phyloP scores from a whole-genome alignment of 1,140 invertebrate genomes.

The Sinella curviseta region DNA sequence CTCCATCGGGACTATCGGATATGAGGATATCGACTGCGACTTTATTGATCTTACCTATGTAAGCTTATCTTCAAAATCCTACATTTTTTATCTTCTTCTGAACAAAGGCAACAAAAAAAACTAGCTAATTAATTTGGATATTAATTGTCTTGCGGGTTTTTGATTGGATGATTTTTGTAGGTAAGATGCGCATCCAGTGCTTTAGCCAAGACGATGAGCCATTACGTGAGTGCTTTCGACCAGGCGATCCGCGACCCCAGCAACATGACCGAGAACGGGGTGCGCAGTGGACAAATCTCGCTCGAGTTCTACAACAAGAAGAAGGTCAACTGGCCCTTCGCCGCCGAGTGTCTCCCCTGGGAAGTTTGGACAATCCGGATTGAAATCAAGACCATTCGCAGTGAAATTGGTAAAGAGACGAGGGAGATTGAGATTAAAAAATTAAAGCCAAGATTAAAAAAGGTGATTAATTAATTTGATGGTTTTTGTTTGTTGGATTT shows the following conservation, averaged over 20 bases:
- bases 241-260: conserved; percentile 69
- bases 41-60: conserved; percentile 96
- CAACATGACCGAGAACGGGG: conserved; percentile 60
- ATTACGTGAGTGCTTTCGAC: conserved; percentile 81
- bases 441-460: not conserved
- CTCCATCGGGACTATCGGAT: conserved; percentile 90
- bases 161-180: conserved; percentile 50
- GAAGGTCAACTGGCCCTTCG: conserved; percentile 82
- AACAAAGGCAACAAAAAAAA: not conserved
- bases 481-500: conserved; percentile 46
- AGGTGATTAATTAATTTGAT: not conserved
- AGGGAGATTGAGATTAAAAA: not conserved
- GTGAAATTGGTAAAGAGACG: conserved; percentile 75
- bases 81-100: not conserved
- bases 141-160: not conserved
- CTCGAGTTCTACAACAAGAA: conserved; percentile 94
- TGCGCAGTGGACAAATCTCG: conserved; percentile 79
- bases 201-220: conserved; percentile 72
- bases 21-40: conserved; percentile 94
- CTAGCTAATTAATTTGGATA: conserved; percentile 4
- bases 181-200: conserved; percentile 82
- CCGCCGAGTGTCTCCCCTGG: conserved; percentile 89
- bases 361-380: conserved; percentile 94
- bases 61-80: too few species aligned
- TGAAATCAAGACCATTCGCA: conserved; percentile 79